Base-by-base conservation (phyloP, 1,140 invertebrate genomes). In the Leucophenga varia region DNA sequence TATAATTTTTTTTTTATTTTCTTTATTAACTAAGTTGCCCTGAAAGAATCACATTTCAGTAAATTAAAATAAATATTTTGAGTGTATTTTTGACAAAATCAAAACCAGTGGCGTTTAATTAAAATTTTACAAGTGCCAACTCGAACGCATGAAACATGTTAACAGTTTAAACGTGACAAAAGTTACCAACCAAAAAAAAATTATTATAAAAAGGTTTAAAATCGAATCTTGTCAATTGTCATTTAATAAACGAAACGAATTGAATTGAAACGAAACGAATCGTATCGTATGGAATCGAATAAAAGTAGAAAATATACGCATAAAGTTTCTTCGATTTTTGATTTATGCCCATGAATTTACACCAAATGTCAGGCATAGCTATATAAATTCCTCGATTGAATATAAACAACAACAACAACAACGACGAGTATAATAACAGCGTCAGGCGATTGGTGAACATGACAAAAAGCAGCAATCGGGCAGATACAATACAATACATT, bases 51-150 rank as follows among this genome's bases (percentile, higher is more conserved):
- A 30, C n/a, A 30, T 7, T 9, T 1, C n/a, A 36, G 16, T 6
- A 3, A 8, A 28, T 37, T 45, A 8, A n/a, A 4, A 22, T 16
- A 12, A 14, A n/a, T 14, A 9, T 8, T 4, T 21, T 25, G n/a
- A n/a, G n/a, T n/a, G n/a, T n/a, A n/a, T n/a, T n/a, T n/a, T n/a
- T n/a, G n/a, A n/a, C n/a, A n/a, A n/a, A n/a, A 59, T 60, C 60
- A 69, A 61, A 64, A 58, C 57, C 60, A 59, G 64, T 68, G 60
- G 64, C 60, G 53, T 61, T 70, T 70, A 70, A 70, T 70, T 70
- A 70, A 70, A 70, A 67, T 71, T 71, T 42, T 61, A 64, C 63
- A 67, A 63, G 59, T 63, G 56, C 54, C 51, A 54, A 63, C 56
- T 57, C 50, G 56, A 22, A 31, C 44, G 61, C 55, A 63, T 47